Evolutionary conservation across 2,888 invertebrate genomes (phyloP).

Genomic region (Platypus cylindrus): DNA sequence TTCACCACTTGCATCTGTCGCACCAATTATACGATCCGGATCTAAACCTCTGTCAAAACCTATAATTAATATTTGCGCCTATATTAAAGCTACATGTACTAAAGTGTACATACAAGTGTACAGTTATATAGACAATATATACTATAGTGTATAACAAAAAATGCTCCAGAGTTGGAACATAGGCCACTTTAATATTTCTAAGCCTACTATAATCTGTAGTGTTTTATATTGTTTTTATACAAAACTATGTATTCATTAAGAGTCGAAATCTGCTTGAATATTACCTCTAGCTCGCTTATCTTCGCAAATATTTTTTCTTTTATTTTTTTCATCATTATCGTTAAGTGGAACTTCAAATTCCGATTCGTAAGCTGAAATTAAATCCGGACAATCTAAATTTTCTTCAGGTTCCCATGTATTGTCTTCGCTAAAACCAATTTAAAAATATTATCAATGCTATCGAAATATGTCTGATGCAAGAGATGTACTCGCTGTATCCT

Average conservation of each 20-base stretch:
- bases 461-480: background rate
- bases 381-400: constrained; percentile 61
- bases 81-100: too few relatives aligned
- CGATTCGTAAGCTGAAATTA: constrained; percentile 41
- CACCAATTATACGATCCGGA: constrained; percentile 80
- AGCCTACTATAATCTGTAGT: too few relatives aligned
- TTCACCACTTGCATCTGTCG: constrained; percentile 78
- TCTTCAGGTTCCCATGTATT: constrained; percentile 81
- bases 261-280: too few relatives aligned
- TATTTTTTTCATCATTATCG: constrained; percentile 26
- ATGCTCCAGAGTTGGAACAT: too few relatives aligned
- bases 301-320: constrained; percentile 32
- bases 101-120: too few relatives aligned
- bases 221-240: too few relatives aligned
- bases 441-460: background rate
- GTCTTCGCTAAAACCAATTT: constrained; percentile 33
- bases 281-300: constrained; percentile 46
- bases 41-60: constrained; percentile 39
- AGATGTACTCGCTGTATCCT: constrained; percentile 48
- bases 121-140: too few relatives aligned
- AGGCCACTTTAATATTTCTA: too few relatives aligned
- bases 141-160: too few relatives aligned
- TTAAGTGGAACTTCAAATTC: constrained; percentile 21
- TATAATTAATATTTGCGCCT: too few relatives aligned
- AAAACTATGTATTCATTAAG: too few relatives aligned